Evolutionary conservation across 2,888 invertebrate genomes (phyloP).

Genomic region (Embidobia sp.): DNA sequence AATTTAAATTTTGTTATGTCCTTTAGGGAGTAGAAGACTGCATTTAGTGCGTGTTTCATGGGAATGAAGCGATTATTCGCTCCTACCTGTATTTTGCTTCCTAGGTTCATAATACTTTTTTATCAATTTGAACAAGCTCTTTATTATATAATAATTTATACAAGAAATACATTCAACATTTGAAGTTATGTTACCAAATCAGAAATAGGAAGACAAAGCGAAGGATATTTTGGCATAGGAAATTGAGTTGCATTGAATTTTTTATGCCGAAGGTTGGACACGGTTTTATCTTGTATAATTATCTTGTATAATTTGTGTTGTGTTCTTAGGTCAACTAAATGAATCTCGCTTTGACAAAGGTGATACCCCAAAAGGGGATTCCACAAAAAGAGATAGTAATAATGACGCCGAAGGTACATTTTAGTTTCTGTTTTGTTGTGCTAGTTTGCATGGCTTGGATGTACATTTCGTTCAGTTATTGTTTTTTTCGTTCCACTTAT

Average conservation of each 20-base stretch:
- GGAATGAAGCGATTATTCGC: too few species aligned
- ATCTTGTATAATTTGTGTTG: constrained; percentile 52
- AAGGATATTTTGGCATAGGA: constrained; percentile 6
- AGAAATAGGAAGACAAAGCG: too few species aligned
- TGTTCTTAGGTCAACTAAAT: constrained; percentile 77
- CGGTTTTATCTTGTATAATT: constrained; percentile 11
- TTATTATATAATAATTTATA: too few species aligned
- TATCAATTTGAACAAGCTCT: too few species aligned
- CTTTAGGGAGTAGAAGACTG: too few species aligned
- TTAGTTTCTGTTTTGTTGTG: constrained; percentile 68
- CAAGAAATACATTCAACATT: too few species aligned
- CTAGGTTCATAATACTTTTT: too few species aligned
- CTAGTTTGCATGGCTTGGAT: constrained; percentile 59
- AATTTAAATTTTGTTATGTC: too few species aligned
- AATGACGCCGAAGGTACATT: constrained; percentile 78
- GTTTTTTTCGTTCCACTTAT: constrained; percentile 4
- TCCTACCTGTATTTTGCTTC: too few species aligned
- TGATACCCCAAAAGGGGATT: constrained; percentile 76
- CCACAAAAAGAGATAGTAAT: constrained; percentile 77
- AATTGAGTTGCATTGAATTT: not conserved
- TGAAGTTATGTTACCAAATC: too few species aligned
- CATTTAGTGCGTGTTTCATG: too few species aligned
- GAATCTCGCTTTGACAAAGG: constrained; percentile 77
- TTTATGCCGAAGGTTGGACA: constrained; percentile 9
- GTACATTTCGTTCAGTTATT: constrained; percentile 19